Base-by-base conservation (phyloP, 2,888 invertebrate species). In the Cheilosia urbana region DNA sequence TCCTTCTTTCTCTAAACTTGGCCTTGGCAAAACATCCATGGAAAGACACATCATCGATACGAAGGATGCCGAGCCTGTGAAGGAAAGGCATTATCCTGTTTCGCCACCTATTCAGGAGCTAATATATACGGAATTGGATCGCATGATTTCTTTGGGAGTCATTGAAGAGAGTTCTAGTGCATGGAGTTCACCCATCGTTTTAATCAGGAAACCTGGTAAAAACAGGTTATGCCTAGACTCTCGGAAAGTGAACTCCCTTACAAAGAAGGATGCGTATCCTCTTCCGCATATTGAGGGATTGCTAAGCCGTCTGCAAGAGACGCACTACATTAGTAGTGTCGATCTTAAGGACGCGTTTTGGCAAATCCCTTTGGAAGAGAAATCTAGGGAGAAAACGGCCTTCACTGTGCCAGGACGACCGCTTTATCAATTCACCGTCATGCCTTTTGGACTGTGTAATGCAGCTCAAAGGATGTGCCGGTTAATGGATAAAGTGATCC, bases 91-190 rank as follows among this genome's bases (percentile, higher is more conserved):
- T n/a, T n/a, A n/a, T n/a, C n/a, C n/a, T n/a, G n/a, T 68, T 1
- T 69, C 57, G 4, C 69, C 30, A 5, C 17, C 69, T 2, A 58
- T 49, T 7, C 58, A 47, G n/a, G 15, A 58, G 0, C 6, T 69
- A 3, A 58, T 69, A 2, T 27, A 21, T 19, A 7, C 11, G 30
- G 68, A 69, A 47, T 30, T 69, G 3, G 57, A 69, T n/a, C 42
- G 68, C 11, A 69, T 58, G 47, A 13, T 69, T 13, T 19, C 45
- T 24, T 47, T 69, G 7, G 69, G 58, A 1, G 69, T 69, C 15
- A 69, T 58, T 13, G 69, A 69, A n/a, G 47, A 34, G 6, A 69
- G 69, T 47, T 21, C 27, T 4, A 57, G 57, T 24, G 24, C 58
- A 19, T 58, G 69, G 69, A 57, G 58, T 21, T 58, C 58, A 7